phyloP scores from a whole-genome alignment of 2,113 vertebrate genomes.

The Brachionichthys hirsutus region DNA sequence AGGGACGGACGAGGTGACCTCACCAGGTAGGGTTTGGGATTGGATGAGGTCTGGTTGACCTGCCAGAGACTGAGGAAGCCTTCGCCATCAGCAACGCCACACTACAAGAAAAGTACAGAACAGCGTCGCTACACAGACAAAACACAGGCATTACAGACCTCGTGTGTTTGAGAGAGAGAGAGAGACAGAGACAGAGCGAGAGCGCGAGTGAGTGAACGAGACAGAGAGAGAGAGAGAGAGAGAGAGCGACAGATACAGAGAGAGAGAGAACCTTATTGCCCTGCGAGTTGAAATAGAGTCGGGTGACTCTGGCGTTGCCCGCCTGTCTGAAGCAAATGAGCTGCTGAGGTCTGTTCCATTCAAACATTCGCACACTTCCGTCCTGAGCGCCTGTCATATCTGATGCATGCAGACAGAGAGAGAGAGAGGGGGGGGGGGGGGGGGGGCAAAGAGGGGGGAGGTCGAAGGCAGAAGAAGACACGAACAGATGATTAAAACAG shows the following conservation, averaged over 20 bases:
- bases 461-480: neutral
- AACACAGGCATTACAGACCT: constrained; percentile 14
- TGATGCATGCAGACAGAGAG: constrained; percentile 49
- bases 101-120: constrained; percentile 74
- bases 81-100: constrained; percentile 96
- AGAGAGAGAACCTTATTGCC: constrained; percentile 87
- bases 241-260: too few relatives aligned
- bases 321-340: constrained; percentile 95
- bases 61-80: constrained; percentile 98
- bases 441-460: neutral
- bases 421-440: neutral
- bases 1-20: constrained; percentile 59
- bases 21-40: constrained; percentile 97
- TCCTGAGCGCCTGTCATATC: constrained; percentile 98
- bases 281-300: constrained; percentile 96
- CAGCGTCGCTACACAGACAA: constrained; percentile 8
- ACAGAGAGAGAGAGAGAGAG: too few relatives aligned
- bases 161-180: neutral
- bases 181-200: too few relatives aligned
- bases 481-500: neutral
- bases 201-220: constrained; percentile 20
- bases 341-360: constrained; percentile 96
- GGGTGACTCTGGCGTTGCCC: constrained; percentile 93
- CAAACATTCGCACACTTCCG: constrained; percentile 97
- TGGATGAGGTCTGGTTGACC: constrained; percentile 94